Evolutionary conservation across 2,113 vertebrate genomes (phyloP).

Genomic region (Eonycteris spelaea): DNA sequence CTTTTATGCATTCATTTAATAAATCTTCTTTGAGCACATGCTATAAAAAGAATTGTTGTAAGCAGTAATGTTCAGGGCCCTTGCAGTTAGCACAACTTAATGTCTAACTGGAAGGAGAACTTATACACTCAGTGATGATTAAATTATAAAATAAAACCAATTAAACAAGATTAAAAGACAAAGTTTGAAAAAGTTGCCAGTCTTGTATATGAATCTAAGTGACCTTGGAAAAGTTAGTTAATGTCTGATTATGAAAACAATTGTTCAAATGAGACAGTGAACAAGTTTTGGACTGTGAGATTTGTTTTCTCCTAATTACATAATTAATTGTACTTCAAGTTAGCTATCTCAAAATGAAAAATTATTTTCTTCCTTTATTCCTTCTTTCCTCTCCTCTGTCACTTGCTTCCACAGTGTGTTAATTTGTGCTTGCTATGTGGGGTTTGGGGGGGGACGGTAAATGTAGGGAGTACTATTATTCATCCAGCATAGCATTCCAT

Average conservation of each 20-base stretch:
- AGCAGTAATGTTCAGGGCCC: neutral
- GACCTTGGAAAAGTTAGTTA: conserved; percentile 28
- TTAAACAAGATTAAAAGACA: conserved; percentile 29
- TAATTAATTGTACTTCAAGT: neutral
- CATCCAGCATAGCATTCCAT: neutral
- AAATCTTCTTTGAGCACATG: neutral
- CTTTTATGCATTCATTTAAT: conserved; percentile 1
- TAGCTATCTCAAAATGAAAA: neutral
- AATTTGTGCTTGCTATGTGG: neutral
- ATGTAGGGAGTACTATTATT: neutral
- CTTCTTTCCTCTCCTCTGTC: neutral
- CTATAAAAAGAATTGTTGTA: neutral
- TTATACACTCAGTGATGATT: neutral
- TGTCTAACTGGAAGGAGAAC: neutral
- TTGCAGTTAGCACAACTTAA: neutral
- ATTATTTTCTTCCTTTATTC: neutral
- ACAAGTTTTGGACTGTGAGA: neutral
- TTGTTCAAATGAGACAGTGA: neutral
- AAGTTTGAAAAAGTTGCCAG: conserved; percentile 6
- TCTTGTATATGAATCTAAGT: neutral
- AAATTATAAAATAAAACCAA: conserved; percentile 32
- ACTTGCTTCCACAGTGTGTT: neutral
- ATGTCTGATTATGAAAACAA: conserved; percentile 37
- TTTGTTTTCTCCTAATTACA: neutral
- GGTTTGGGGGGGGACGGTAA: neutral